Evolutionary conservation across 1,140 invertebrate species (phyloP).

Genomic region (Saccostrea echinata): DNA sequence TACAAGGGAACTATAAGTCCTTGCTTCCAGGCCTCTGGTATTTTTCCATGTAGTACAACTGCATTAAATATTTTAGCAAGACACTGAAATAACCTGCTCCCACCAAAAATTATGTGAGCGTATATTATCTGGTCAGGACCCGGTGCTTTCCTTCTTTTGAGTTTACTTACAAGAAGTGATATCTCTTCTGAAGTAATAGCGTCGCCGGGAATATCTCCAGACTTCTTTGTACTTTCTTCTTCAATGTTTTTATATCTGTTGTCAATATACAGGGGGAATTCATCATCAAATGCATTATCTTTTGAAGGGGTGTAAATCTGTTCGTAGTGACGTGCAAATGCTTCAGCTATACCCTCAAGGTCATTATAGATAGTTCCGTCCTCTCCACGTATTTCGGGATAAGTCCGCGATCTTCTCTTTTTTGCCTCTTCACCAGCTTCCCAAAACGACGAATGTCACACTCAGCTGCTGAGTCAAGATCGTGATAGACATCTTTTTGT

Average conservation of each 20-base stretch:
- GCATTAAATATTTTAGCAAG: neutral
- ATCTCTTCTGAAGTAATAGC: neutral
- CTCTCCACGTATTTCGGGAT: slow-evolving; percentile 41
- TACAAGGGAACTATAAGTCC: too few relatives aligned
- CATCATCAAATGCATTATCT: neutral
- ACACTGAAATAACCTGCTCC: neutral
- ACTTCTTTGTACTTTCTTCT: neutral
- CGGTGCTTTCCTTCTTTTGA: slow-evolving; percentile 42
- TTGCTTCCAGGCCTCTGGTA: too few relatives aligned
- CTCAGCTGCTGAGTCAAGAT: slow-evolving; percentile 36
- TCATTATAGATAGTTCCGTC: too few relatives aligned
- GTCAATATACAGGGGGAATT: neutral
- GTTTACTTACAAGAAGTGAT: neutral
- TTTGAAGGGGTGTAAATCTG: neutral
- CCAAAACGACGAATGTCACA: slow-evolving; percentile 41
- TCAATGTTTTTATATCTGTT: neutral
- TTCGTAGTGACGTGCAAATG: too few relatives aligned
- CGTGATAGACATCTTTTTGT: too few relatives aligned
- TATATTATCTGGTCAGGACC: slow-evolving; percentile 17
- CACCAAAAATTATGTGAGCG: slow-evolving; percentile 27
- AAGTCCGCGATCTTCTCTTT: neutral
- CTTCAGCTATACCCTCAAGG: too few relatives aligned
- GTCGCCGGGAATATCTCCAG: neutral
- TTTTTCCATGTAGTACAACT: too few relatives aligned
- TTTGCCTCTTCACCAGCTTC: slow-evolving; percentile 25